Evolutionary conservation across 2,113 vertebrate species (phyloP), one percentile per base, ranked within the genome.

Genomic region (Onychorhynchus coronatus): DNA sequence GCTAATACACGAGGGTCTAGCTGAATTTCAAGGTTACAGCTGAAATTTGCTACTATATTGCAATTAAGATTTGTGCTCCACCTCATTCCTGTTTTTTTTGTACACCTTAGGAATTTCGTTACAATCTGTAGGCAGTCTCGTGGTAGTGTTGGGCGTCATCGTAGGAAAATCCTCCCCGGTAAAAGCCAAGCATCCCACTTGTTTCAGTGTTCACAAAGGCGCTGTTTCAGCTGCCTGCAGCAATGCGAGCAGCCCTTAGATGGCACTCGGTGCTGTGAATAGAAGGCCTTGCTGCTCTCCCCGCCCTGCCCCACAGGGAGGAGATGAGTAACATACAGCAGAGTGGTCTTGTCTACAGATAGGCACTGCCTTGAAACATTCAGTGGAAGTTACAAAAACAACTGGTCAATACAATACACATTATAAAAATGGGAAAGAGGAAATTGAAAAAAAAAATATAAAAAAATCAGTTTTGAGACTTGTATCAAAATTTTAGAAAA

Each of bases 401-500:
- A 84, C 53, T 3, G 55, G 12, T 82, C 37, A 33, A n/a, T 41
- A 81, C 28, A 56, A n/a, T n/a, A n/a, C n/a, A n/a, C 9, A 83
- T 42, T 93, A 93, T 76, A 95, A 95, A 97, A 96, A 94, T 2
- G 11, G 82, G 52, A 79, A 91, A 63, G 44, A 94, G 94, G 63
- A 95, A 96, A 92, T 86, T 65, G 75, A 50, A 95, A 52, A 52
- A 92, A 96, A 87, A 88, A 41, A 89, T 33, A 44, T 16, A 35
- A 30, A 94, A 97, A 89, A 92, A 55, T 88, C 78, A 86, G 42
- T 46, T 85, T 66, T 72, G 91, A 91, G 86, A 91, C 14, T 91
- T 88, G 81, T 96, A 95, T 95, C 72, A 97, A 97, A 96, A 79
- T 42, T 53, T 86, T 94, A 97, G 90, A 96, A 96, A 97, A 96